phyloP scores from a whole-genome alignment of 2,797 vertebrate genomes.

The Cygnus olor region DNA sequence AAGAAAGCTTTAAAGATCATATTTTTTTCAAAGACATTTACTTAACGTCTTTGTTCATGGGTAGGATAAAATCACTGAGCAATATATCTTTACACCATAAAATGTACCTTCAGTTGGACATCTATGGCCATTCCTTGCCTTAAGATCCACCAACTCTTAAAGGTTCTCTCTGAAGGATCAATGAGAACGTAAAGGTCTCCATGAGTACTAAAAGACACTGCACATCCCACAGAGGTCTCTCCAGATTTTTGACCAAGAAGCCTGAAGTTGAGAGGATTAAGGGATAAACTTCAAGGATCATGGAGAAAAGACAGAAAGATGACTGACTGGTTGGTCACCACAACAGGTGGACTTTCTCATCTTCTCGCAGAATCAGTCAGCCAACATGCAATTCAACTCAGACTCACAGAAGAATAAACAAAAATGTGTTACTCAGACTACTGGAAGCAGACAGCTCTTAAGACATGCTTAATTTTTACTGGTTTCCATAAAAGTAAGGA shows the following conservation, averaged over 20 bases:
- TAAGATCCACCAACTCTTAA: background rate
- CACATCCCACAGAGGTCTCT: background rate
- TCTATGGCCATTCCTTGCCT: background rate
- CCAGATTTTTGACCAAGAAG: background rate
- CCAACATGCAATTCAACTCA: background rate
- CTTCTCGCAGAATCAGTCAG: background rate
- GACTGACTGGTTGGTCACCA: background rate
- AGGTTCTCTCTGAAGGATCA: background rate
- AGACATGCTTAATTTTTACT: background rate
- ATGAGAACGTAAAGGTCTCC: background rate
- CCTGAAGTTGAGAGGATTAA: background rate
- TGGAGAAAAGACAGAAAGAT: background rate
- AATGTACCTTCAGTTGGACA: background rate
- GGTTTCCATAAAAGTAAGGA: background rate
- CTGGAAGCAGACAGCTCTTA: background rate
- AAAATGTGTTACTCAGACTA: background rate
- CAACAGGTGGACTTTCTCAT: background rate
- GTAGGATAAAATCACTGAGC: background rate
- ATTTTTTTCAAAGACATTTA: constrained; percentile 1
- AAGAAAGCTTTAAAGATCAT: background rate
- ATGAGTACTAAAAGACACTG: background rate
- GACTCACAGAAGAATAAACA: rapidly evolving
- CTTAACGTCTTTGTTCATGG: background rate
- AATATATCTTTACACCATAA: background rate
- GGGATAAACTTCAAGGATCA: background rate